Conservation (phyloP, 1,140 invertebrate genomes). For the Tetragnatha versicolor region DNA sequence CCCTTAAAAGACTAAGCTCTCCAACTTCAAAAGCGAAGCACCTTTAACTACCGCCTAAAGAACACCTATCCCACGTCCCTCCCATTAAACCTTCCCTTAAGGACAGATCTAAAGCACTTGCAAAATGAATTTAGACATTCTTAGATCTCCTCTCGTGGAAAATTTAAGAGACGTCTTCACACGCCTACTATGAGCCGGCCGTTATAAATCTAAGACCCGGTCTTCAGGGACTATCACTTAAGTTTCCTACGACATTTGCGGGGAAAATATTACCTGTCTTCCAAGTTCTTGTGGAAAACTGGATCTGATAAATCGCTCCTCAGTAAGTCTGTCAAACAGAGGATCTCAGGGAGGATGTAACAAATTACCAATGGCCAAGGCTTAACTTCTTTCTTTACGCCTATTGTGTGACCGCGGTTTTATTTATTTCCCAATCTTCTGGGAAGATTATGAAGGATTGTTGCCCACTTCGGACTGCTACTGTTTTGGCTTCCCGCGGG, state of each 20-base stretch:
- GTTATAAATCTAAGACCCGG: slow-evolving; percentile 15
- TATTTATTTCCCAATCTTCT: slow-evolving; percentile 43
- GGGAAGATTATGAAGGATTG: slow-evolving; percentile 20
- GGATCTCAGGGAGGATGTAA: slow-evolving; percentile 28
- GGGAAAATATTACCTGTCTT: slow-evolving; percentile 49
- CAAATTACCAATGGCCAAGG: slow-evolving; percentile 33
- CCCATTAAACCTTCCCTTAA: too few relatives aligned
- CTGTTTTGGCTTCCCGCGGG: too few relatives aligned
- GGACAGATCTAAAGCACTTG: not conserved
- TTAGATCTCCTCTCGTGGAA: not conserved
- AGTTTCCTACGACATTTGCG: slow-evolving; percentile 32
- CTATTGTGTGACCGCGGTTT: slow-evolving; percentile 30
- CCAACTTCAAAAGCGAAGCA: too few relatives aligned
- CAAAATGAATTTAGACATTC: slow-evolving; percentile 23
- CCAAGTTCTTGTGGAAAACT: slow-evolving; percentile 36
- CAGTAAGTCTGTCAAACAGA: slow-evolving; percentile 38
- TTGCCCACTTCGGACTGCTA: not conserved
- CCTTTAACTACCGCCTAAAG: too few relatives aligned
- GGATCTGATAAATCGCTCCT: slow-evolving; percentile 38
- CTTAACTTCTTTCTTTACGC: slow-evolving; percentile 31
- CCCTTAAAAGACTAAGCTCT: too few relatives aligned
- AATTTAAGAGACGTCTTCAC: not conserved
- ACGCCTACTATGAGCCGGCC: not conserved
- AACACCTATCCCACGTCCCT: too few relatives aligned
- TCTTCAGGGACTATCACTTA: slow-evolving; percentile 39